Conservation (phyloP, 2,888 invertebrate species). For the Catocala sponsa region DNA sequence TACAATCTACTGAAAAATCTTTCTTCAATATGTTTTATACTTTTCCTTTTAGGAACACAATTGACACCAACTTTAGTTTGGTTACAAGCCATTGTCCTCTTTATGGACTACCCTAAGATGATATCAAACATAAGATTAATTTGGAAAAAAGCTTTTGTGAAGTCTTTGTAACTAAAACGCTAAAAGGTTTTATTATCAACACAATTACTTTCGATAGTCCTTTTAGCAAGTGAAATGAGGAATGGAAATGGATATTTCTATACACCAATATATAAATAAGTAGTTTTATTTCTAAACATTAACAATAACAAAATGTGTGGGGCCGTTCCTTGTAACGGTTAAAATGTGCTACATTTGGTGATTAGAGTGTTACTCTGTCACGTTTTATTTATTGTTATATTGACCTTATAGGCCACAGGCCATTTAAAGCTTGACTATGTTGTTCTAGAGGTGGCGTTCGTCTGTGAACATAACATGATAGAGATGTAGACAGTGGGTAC, state of each 20-base stretch:
- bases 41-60: slow-evolving; percentile 35
- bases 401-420: slow-evolving; percentile 14
- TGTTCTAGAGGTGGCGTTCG: slow-evolving; percentile 4
- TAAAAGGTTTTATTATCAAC: not conserved
- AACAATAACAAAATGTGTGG: slow-evolving; percentile 24
- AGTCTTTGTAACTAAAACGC: slow-evolving; percentile 9
- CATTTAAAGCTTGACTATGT: slow-evolving; percentile 17
- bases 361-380: slow-evolving; percentile 23
- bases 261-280: not conserved
- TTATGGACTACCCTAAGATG: slow-evolving; percentile 67
- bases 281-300: slow-evolving; percentile 4
- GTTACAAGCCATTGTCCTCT: slow-evolving; percentile 67
- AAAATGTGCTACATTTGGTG: slow-evolving; percentile 20
- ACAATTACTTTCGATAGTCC: not conserved
- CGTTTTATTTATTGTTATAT: slow-evolving; percentile 27
- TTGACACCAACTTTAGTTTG: slow-evolving; percentile 48
- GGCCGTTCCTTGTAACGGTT: slow-evolving; percentile 31
- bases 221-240: too few relatives aligned
- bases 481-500: slow-evolving; percentile 18
- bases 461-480: slow-evolving; percentile 10
- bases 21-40: not conserved
- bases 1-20: slow-evolving; percentile 2
- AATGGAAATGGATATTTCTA: too few relatives aligned
- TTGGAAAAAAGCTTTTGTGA: slow-evolving; percentile 28
- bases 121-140: slow-evolving; percentile 59